Evolutionary conservation across 2,888 invertebrate genomes (phyloP), one percentile per base, ranked within the genome.

Genomic region (Ethmia dodecea): DNA sequence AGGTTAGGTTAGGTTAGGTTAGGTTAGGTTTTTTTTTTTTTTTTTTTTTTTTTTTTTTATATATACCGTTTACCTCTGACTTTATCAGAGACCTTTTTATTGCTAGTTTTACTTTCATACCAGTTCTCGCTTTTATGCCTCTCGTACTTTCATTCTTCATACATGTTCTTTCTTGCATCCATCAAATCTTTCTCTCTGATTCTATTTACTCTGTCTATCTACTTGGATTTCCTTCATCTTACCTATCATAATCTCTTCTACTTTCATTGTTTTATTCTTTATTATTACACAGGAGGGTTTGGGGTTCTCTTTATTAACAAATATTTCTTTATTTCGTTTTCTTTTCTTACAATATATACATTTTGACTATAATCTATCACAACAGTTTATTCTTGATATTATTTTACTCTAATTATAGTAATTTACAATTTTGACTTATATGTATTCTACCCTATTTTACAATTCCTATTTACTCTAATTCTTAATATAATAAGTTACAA

Each of bases 1-100:
- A 38, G 38, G 38, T 38, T 38, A 38, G 38, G 38, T 38, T 38
- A 38, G 38, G 38, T 38, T 38, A 37, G 37, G 37, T 37, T 37
- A 37, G 37, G 37, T 37, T 37, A 37, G 37, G 37, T 37, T 10
- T 27, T 27, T 27, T 27, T 27, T 12, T 10, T 4, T 10, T 3
- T 27, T 12, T 12, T 4, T n/a, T 27, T 27, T n/a, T 4, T 4
- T 4, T 27, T 12, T 12, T 3, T 12, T 27, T 5, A n/a, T n/a
- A n/a, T n/a, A n/a, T n/a, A n/a, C n/a, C n/a, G n/a, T n/a, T n/a
- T n/a, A n/a, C n/a, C n/a, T n/a, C n/a, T n/a, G n/a, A 12, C 5
- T 4, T 12, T 12, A 27, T 12, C 5, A 27, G 10, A 4, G 9
- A 5, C 2, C 4, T 12, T 2, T 12, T 5, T 4, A 3, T 5